A percentile compares a stretch with the other conserved stretches of the same genome.
phyloP scores from a whole-genome alignment of 2,113 vertebrate genomes.

The Pteropus alecto region DNA sequence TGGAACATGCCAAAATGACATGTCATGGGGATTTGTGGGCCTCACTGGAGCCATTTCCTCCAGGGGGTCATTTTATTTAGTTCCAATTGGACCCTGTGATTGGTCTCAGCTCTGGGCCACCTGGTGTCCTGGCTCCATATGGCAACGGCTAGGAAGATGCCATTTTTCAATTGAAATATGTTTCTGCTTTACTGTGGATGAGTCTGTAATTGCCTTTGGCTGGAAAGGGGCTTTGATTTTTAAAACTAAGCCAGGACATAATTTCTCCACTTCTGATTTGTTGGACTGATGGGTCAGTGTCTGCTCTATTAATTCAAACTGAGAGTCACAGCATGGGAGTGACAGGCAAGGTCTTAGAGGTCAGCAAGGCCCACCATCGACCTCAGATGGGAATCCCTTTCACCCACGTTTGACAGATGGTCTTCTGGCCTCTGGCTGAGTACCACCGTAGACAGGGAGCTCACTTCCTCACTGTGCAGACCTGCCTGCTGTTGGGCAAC shows the following conservation, averaged over 20 bases:
- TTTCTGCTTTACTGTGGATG: constrained; percentile 39
- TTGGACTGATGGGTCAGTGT: background rate
- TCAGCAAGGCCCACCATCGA: background rate
- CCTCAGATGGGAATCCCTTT: background rate
- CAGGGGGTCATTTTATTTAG: constrained; percentile 86
- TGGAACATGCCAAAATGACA: constrained; percentile 77
- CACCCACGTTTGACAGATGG: background rate
- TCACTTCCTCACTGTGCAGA: background rate
- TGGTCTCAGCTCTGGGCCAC: constrained; percentile 83
- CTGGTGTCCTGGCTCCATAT: constrained; percentile 83
- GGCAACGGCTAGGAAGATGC: constrained; percentile 54
- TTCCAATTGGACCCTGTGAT: constrained; percentile 85
- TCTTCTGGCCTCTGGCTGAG: background rate
- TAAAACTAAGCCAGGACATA: constrained; percentile 7
- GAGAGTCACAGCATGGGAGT: background rate
- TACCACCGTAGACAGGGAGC: background rate
- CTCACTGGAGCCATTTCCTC: constrained; percentile 82
- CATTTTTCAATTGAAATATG: constrained; percentile 76
- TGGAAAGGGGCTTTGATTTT: constrained; percentile 52
- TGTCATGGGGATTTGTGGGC: constrained; percentile 80
- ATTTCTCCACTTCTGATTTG: constrained; percentile 44
- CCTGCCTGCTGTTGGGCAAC: background rate
- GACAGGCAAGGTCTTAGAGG: background rate
- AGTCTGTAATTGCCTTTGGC: constrained; percentile 54
- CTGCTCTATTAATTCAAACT: constrained; percentile 14